These are phyloP conservation scores for Silurus glanis DNA, from an alignment of 2,113 vertebrate genomes.

Conservation along the genomic window DNA sequence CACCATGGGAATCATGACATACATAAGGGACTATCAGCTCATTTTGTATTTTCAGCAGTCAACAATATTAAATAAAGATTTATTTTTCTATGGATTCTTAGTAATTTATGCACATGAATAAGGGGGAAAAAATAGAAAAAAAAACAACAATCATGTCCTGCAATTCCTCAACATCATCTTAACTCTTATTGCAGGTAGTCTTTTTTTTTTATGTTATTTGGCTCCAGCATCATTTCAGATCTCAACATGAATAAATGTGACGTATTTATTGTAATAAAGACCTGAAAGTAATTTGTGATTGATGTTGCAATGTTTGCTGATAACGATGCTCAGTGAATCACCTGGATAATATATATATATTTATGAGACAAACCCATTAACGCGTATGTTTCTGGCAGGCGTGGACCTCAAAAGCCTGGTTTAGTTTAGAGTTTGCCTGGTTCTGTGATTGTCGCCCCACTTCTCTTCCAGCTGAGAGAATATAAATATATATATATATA, in stretches of 20 bases:
- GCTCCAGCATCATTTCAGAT: constrained; percentile 21
- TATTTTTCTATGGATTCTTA: constrained; percentile 77
- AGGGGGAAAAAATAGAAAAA: constrained; percentile 1
- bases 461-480: constrained; percentile 59
- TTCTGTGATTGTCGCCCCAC: constrained; percentile 45
- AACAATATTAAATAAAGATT: constrained; percentile 67
- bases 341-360: neutral
- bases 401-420: neutral
- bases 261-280: constrained; percentile 54
- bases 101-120: constrained; percentile 62
- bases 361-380: neutral
- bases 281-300: constrained; percentile 58
- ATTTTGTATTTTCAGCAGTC: constrained; percentile 65
- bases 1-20: constrained; percentile 1
- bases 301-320: constrained; percentile 36
- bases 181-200: constrained; percentile 25
- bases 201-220: constrained; percentile 1
- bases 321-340: constrained; percentile 3
- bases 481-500: no score
- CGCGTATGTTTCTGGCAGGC: constrained; percentile 50
- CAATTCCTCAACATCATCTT: constrained; percentile 21
- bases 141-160: constrained; percentile 8
- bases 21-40: constrained; percentile 44
- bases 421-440: constrained; percentile 9
- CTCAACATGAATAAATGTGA: constrained; percentile 57